These are phyloP conservation scores for Streptopelia turtur DNA, from an alignment of 2,797 vertebrate species.

Conservation along the genomic window DNA sequence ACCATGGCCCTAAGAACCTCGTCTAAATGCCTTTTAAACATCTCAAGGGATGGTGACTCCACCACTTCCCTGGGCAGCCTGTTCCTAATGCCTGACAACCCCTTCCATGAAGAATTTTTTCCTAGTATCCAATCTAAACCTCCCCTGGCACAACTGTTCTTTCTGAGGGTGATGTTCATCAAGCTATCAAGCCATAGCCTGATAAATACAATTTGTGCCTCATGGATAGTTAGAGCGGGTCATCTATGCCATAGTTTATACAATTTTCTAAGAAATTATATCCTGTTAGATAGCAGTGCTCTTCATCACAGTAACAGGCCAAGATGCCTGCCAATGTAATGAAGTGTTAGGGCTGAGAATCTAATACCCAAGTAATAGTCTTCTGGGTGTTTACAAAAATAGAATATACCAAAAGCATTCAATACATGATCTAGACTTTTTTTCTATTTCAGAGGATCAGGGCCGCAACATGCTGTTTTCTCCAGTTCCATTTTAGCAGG, in stretches of 20 bases:
- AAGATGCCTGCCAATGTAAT: neutral
- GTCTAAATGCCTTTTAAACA: too few relatives aligned
- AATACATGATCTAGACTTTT: rapidly evolving
- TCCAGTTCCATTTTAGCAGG: neutral
- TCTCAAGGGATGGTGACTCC: too few relatives aligned
- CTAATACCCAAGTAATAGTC: neutral
- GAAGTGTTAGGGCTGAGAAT: neutral
- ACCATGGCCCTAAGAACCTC: too few relatives aligned
- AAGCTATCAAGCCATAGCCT: neutral
- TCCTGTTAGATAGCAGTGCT: neutral
- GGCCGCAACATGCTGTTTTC: neutral
- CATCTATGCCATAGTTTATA: neutral
- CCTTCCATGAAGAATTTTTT: too few relatives aligned
- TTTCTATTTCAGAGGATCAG: neutral
- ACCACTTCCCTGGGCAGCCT: too few relatives aligned
- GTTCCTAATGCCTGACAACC: too few relatives aligned
- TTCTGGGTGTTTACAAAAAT: neutral
- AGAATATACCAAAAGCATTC: neutral
- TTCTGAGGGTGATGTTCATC: neutral
- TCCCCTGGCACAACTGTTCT: neutral
- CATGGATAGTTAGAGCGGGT: neutral
- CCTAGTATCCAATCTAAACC: too few relatives aligned
- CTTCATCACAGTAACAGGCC: neutral
- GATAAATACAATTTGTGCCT: neutral
- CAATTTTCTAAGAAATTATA: neutral